These are phyloP conservation scores for Urocyon cinereoargenteus DNA, from an alignment of 2,797 vertebrate species.

Conservation along the genomic window DNA sequence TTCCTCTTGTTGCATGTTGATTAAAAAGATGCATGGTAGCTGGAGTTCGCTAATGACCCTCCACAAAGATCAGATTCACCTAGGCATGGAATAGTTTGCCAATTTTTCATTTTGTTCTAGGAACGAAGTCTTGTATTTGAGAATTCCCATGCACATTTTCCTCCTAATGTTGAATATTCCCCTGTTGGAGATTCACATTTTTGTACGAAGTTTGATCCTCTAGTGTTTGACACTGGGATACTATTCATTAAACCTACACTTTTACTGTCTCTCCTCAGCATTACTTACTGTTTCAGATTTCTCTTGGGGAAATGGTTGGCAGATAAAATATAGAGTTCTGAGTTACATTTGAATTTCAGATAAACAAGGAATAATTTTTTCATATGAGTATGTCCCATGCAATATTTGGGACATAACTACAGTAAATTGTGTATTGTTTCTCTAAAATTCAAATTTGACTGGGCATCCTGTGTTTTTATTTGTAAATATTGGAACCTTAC, in stretches of 20 bases:
- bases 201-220: neutral
- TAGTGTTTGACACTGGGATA: neutral
- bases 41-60: neutral
- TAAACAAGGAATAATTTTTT: slow-evolving; percentile 40
- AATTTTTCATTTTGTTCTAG: neutral
- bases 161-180: neutral
- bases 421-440: slow-evolving; percentile 33
- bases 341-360: slow-evolving; percentile 60
- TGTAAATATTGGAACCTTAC: neutral
- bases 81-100: neutral
- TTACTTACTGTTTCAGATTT: slow-evolving; percentile 22
- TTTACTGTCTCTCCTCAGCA: neutral
- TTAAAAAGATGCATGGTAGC: neutral
- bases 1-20: neutral
- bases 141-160: neutral
- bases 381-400: neutral
- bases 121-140: neutral
- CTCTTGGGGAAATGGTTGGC: neutral
- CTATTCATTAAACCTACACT: neutral
- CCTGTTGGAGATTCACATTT: neutral
- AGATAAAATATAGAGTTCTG: slow-evolving; percentile 11
- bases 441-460: slow-evolving; percentile 53
- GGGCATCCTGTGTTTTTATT: slow-evolving; percentile 35
- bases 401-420: slow-evolving; percentile 23
- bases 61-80: neutral